Base-by-base conservation (phyloP, 2,113 vertebrate species). In the Lepus timidus region DNA sequence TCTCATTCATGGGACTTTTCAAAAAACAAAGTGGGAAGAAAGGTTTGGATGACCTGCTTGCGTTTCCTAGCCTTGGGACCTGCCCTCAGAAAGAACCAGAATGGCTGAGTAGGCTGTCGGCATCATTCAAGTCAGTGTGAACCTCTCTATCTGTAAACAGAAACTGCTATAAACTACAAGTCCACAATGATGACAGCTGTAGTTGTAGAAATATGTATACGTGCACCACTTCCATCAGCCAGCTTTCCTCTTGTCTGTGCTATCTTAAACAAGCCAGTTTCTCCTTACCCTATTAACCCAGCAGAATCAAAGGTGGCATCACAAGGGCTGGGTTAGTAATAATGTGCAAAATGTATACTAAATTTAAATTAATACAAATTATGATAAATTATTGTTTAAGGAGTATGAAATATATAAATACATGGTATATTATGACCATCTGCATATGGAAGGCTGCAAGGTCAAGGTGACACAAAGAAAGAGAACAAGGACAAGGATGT, bases 111-210 rank as follows among this genome's bases (percentile, higher is more conserved):
- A n/a, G 55, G 52, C 71, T 87, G 33, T 8, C 13, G 6, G 90
- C 67, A 93, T 73, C 49, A 80, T 65, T 92, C 70, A 83, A 82
- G 74, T 78, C 76, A 89, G 20, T 49, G 55, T 16, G n/a, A 87
- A n/a, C 9, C 13, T 84, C 84, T 71, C 33, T 19, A 75, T 73
- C 83, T 89, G n/a, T 80, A 89, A 92, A 71, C 65, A 89, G 80
- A 82, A 86, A 83, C 44, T 67, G 29, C 92, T 74, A 64, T 83
- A 86, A 89, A 93, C 80, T 44, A 65, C 20, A 71, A 71, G 52
- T 44, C 31, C 39, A 36, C 22, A 13, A 16, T 3, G 5, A 78
- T 51, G 51, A 65, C 0, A 17, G 87, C 1, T 84, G 14, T 20
- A 74, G 83, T 75, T 61, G 75, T 0, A 85, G 74, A 31, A 52